Evolutionary conservation across 1,140 invertebrate genomes (phyloP).

Genomic region (Lucilia sericata): DNA sequence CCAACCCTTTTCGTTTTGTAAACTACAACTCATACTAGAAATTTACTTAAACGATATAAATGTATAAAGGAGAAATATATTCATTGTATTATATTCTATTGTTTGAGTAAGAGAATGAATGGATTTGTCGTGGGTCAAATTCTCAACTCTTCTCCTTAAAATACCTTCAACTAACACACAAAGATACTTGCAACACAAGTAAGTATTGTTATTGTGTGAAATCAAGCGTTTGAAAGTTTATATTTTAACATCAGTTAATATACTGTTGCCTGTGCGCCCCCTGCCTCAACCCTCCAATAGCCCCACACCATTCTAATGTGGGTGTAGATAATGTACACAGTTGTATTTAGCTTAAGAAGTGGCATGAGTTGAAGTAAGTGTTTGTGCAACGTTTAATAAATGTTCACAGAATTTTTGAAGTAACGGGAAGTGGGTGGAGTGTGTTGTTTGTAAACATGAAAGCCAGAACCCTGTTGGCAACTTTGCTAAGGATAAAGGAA

Average conservation of each 20-base stretch:
- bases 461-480: not conserved
- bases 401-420: not conserved
- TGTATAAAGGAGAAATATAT: not conserved
- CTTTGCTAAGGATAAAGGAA: not conserved
- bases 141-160: not conserved
- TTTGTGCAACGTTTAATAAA: not conserved
- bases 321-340: not conserved
- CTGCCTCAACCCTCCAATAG: no score
- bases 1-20: not conserved
- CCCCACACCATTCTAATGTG: no score
- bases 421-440: not conserved
- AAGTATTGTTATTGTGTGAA: not conserved
- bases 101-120: not conserved
- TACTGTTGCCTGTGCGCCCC: no score
- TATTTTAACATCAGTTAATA: conserved; percentile 7
- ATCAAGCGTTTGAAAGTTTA: conserved; percentile 10
- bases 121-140: conserved; percentile 22
- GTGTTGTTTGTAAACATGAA: not conserved
- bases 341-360: not conserved
- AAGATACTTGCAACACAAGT: no score
- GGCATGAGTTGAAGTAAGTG: not conserved
- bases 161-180: not conserved
- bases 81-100: conserved; percentile 11
- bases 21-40: not conserved
- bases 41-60: not conserved